These are phyloP conservation scores for Monopterus albus DNA, from an alignment of 2,113 vertebrate species.

Conservation along the genomic window DNA sequence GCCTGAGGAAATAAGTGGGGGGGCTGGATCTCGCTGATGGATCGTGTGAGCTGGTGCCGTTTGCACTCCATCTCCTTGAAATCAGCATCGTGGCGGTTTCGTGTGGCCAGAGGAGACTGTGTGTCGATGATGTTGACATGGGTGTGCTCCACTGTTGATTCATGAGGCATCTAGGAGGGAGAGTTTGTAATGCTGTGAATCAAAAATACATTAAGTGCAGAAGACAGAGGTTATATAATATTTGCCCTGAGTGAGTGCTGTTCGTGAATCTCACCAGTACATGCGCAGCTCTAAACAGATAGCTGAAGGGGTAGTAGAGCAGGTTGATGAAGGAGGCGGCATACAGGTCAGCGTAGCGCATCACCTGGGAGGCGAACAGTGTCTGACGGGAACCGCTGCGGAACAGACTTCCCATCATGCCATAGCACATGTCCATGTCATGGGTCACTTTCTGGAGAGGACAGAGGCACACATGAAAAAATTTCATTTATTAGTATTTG, in stretches of 20 bases:
- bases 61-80: slow-evolving; percentile 91
- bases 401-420: slow-evolving; percentile 97
- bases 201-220: not conserved
- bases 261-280: slow-evolving; percentile 88
- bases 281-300: slow-evolving; percentile 94
- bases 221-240: not conserved
- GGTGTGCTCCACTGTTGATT: slow-evolving; percentile 94
- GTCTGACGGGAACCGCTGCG: slow-evolving; percentile 95
- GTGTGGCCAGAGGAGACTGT: slow-evolving; percentile 92
- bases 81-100: slow-evolving; percentile 88
- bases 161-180: slow-evolving; percentile 91
- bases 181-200: not conserved
- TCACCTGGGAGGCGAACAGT: slow-evolving; percentile 94
- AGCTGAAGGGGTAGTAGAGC: slow-evolving; percentile 96
- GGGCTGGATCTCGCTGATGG: slow-evolving; percentile 95
- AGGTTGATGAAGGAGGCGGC: slow-evolving; percentile 97
- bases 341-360: slow-evolving; percentile 96
- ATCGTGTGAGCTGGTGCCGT: slow-evolving; percentile 91
- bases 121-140: slow-evolving; percentile 86
- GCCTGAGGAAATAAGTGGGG: slow-evolving; percentile 93
- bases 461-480: not conserved
- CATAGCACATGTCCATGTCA: slow-evolving; percentile 98
- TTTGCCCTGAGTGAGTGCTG: too few species aligned
- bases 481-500: not conserved
- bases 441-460: slow-evolving; percentile 92